Evolutionary conservation across 1,140 invertebrate genomes (phyloP).

Genomic region (Aphelenchoides avenae): DNA sequence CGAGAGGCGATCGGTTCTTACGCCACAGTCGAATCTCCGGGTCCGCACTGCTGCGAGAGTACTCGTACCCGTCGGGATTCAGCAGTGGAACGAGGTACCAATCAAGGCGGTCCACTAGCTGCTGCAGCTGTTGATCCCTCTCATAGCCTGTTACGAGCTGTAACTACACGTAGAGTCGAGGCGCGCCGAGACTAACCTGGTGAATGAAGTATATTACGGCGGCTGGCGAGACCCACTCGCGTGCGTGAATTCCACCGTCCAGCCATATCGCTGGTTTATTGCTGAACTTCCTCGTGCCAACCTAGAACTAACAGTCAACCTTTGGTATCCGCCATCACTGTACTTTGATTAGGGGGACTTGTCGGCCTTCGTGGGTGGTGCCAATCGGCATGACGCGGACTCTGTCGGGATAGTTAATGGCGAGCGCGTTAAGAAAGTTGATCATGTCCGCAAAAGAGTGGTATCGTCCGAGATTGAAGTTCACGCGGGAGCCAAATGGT

Average conservation of each 20-base stretch:
- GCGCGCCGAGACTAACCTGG: conserved; percentile 33
- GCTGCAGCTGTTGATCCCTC: conserved; percentile 41
- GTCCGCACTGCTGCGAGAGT: conserved; percentile 48
- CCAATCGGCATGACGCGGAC: conserved; percentile 56
- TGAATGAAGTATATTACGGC: conserved; percentile 61
- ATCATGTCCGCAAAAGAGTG: conserved; percentile 59
- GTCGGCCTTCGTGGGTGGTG: conserved; percentile 56
- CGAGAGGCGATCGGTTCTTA: conserved; percentile 56
- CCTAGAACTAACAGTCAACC: conserved; percentile 43
- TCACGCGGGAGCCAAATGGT: conserved; percentile 6
- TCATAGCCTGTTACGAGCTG: conserved; percentile 56
- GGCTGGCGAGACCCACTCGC: conserved; percentile 63
- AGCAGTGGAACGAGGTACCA: conserved; percentile 58
- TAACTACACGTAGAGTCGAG: conserved; percentile 3
- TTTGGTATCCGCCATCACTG: conserved; percentile 1
- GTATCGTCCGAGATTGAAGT: conserved; percentile 50
- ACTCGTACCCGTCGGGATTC: conserved; percentile 56
- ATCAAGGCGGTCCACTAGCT: conserved; percentile 54
- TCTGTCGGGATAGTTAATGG: conserved; percentile 51
- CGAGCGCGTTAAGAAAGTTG: conserved; percentile 54
- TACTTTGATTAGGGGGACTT: conserved; percentile 57
- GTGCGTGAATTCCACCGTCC: conserved; percentile 61
- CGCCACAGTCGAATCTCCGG: conserved; percentile 55
- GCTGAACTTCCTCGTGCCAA: conserved; percentile 40
- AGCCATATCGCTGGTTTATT: conserved; percentile 58